Base-by-base conservation (phyloP, 1,140 invertebrate genomes). In the Metopolophium dirhodum region DNA sequence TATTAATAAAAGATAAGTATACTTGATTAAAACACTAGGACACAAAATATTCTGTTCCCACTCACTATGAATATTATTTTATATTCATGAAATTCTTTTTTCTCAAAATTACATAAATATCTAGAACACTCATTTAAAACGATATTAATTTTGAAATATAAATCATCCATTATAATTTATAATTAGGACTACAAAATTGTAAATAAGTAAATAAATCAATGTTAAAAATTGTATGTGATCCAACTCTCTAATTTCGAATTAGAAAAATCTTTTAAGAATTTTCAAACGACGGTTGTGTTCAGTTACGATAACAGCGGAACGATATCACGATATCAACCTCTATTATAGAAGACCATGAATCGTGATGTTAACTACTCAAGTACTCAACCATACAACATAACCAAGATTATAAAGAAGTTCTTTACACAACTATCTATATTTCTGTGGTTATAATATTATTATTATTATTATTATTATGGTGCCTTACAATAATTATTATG, bases 71-170 rank as follows among this genome's bases (percentile, higher is more conserved):
- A 93, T 51, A 85, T 30, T 30, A 26, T 41, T 51, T 37, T 83
- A 57, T 30, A 54, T 54, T 54, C 49, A 23, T 85, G 1, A 41
- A 37, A 41, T 9, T 92, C 82, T 47, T 49, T 51, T 82, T 35
- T 57, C 57, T 93, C 77, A 18, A 41, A 30, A 41, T 30, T 51
- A 37, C 20, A 57, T 45, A 93, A 57, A 35, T n/a, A 37, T 54
- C 23, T 85, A 57, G 77, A 82, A 57, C 91, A 93, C 47, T 93
- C 91, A 45, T 93, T 93, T 93, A 85, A 41, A 86, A 93, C 47
- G 86, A 93, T 30, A 41, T 93, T 49, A 85, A 93, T 86, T 57
- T 86, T 93, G 0, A 7, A 7, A 45, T 47, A 86, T 57, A 93
- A 54, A 85, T 93, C 82, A 86, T 93, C 49, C 91, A 93, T 93